A percentile compares a stretch with the other conserved stretches of the same genome.
Evolutionary conservation across 2,888 invertebrate genomes (phyloP).

Genomic region (Chaetogeoica ovagalla): DNA sequence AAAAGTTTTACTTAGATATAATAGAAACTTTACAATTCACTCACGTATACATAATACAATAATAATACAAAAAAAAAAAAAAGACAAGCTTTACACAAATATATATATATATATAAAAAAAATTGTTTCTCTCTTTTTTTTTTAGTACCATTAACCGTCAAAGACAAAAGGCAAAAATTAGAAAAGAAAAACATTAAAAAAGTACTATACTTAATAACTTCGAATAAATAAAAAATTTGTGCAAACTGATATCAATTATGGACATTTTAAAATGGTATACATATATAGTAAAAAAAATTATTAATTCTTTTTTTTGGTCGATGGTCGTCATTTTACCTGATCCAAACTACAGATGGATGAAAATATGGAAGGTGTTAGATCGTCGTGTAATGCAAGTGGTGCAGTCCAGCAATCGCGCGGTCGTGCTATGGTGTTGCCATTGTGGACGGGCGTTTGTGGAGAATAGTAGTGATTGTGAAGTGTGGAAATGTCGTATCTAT

Average conservation of each 20-base stretch:
- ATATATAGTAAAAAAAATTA: constrained; percentile 15
- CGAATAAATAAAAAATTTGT: neutral
- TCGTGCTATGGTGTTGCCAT: constrained; percentile 34
- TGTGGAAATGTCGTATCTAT: constrained; percentile 44
- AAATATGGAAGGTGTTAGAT: constrained; percentile 58
- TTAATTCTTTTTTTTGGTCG: neutral
- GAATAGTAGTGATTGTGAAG: constrained; percentile 38
- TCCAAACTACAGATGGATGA: constrained; percentile 57
- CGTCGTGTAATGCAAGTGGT: constrained; percentile 58
- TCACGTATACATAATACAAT: constrained; percentile 42
- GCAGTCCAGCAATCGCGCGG: constrained; percentile 54
- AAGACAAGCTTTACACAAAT: constrained; percentile 30
- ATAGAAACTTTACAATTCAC: constrained; percentile 50
- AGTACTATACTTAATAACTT: neutral
- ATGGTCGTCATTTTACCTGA: constrained; percentile 11
- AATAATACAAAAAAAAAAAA: constrained; percentile 3
- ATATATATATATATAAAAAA: constrained; percentile 6
- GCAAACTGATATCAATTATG: neutral
- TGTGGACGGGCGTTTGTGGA: constrained; percentile 42
- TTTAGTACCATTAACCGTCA: constrained; percentile 27
- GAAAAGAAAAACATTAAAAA: neutral
- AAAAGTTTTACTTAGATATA: constrained; percentile 39
- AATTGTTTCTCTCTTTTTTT: constrained; percentile 4
- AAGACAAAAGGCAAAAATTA: neutral
- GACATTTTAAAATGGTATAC: constrained; percentile 15